phyloP scores from a whole-genome alignment of 2,888 invertebrate genomes.

The Cybosia mesomella region DNA sequence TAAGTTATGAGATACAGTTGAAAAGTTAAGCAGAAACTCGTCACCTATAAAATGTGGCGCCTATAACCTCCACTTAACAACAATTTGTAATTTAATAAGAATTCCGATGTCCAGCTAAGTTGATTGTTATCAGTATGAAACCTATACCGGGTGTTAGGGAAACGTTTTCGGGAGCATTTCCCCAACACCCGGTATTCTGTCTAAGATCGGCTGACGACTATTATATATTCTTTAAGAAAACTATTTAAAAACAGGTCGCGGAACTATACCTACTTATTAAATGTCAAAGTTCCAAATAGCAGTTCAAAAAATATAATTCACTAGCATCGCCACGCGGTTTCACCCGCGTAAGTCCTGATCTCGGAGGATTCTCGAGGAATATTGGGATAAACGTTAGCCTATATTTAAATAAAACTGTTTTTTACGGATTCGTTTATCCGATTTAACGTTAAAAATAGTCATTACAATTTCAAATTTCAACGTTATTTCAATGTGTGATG shows the following conservation, averaged over 20 bases:
- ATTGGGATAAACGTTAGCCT: no score
- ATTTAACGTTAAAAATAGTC: no score
- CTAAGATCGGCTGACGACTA: constrained; percentile 30
- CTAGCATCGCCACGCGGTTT: no score
- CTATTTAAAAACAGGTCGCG: constrained; percentile 22
- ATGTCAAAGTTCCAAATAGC: constrained; percentile 22
- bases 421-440: no score
- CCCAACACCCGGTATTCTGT: no score
- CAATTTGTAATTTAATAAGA: constrained; percentile 30
- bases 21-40: not conserved
- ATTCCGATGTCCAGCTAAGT: constrained; percentile 20
- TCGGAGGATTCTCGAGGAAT: no score
- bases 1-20: not conserved
- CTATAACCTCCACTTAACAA: constrained; percentile 25
- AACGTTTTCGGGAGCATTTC: no score
- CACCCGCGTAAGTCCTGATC: no score
- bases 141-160: no score
- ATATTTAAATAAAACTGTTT: no score
- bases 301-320: not conserved
- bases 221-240: constrained; percentile 34
- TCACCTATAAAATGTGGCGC: constrained; percentile 27
- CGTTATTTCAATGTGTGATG: no score
- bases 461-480: no score
- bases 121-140: constrained; percentile 37
- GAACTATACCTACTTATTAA: constrained; percentile 18